phyloP scores from a whole-genome alignment of 64 coral and sea anemone genomes.

The Porites lutea region DNA sequence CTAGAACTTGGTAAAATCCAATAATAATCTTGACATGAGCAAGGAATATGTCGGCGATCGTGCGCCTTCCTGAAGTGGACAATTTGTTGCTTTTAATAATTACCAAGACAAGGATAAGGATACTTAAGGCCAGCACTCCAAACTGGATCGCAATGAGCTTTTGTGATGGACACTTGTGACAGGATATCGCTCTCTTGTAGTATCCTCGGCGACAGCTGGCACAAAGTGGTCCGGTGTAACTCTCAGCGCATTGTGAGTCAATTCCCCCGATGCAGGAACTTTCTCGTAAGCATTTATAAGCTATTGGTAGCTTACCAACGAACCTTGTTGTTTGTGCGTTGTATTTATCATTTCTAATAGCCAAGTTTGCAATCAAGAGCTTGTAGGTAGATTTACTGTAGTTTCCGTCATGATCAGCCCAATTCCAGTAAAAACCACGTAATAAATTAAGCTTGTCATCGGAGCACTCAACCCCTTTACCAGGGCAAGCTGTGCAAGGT shows the following conservation, averaged over 20 bases:
- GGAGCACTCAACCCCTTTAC: not conserved
- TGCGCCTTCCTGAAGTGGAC: not conserved
- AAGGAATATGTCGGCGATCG: constrained; percentile 30
- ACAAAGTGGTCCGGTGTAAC: constrained; percentile 53
- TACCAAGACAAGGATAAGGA: not conserved
- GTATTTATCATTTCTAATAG: constrained; percentile 22
- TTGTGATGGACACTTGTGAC: constrained; percentile 7
- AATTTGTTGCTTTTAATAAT: not conserved
- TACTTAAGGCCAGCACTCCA: not conserved
- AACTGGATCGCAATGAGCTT: not conserved
- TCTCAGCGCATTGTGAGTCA: not conserved
- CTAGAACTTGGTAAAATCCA: constrained; percentile 53
- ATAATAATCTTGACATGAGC: constrained; percentile 44
- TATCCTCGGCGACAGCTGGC: constrained; percentile 40
- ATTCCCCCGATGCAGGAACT: constrained; percentile 47
- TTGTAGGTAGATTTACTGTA: not conserved
- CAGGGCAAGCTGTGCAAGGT: not conserved
- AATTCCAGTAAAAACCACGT: constrained; percentile 34
- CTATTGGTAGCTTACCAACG: constrained; percentile 13
- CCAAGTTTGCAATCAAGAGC: not conserved
- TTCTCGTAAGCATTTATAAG: constrained; percentile 19
- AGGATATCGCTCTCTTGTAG: not conserved
- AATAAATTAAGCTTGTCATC: not conserved
- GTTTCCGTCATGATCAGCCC: not conserved
- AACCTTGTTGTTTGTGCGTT: not conserved